These are phyloP conservation scores for Brachyrhaphis roseni DNA, from an alignment of 2,797 vertebrate species.

Conservation along the genomic window DNA sequence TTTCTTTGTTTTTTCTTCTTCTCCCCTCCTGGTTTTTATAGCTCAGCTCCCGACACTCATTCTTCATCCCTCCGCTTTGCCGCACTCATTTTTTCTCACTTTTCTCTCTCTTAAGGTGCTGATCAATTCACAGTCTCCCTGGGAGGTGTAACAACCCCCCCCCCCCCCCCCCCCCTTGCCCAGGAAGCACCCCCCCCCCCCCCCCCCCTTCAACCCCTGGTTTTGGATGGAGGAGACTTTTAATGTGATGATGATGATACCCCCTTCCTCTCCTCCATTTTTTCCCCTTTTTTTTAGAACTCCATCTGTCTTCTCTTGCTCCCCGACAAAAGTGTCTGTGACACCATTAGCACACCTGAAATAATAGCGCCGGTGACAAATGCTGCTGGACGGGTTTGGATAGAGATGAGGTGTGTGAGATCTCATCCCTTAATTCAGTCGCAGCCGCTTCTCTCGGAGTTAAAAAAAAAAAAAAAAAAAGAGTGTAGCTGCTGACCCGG, in stretches of 20 bases:
- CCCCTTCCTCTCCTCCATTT: constrained; percentile 6
- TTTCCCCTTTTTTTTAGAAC: constrained; percentile 7
- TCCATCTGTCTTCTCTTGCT: constrained; percentile 24
- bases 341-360: constrained; percentile 86
- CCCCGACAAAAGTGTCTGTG: constrained; percentile 65
- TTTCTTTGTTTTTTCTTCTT: constrained; percentile 14
- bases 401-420: constrained; percentile 48
- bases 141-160: constrained; percentile 76
- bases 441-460: constrained; percentile 56
- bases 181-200: constrained; percentile 23
- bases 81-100: constrained; percentile 54
- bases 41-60: constrained; percentile 53
- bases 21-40: constrained; percentile 55
- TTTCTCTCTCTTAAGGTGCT: constrained; percentile 71
- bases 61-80: constrained; percentile 55
- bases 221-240: constrained; percentile 4
- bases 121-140: constrained; percentile 86
- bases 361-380: constrained; percentile 80
- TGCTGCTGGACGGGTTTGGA: constrained; percentile 59
- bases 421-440: constrained; percentile 63
- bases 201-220: background rate
- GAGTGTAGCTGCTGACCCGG: constrained; percentile 65
- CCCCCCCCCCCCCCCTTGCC: constrained; percentile 36
- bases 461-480: background rate
- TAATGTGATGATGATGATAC: constrained; percentile 16